These are phyloP conservation scores for Trypoxylus dichotomus DNA, from an alignment of 1,140 invertebrate genomes.

Conservation along the genomic window DNA sequence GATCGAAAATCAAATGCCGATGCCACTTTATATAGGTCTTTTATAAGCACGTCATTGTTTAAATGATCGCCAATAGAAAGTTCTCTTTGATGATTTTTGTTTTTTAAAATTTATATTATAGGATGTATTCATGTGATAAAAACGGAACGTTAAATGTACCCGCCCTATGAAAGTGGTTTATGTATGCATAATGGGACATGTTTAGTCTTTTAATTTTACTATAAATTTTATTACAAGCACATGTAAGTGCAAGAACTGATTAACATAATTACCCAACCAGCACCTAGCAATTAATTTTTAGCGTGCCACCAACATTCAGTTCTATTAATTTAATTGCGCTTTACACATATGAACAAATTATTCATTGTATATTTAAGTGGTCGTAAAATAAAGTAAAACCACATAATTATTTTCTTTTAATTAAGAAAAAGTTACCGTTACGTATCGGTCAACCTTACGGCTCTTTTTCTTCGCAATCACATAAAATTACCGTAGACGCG, in stretches of 20 bases:
- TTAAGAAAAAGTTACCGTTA: constrained; percentile 9
- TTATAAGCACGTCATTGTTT: too few relatives aligned
- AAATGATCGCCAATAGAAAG: too few relatives aligned
- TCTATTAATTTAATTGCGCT: neutral
- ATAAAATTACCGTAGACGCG: neutral
- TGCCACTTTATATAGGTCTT: too few relatives aligned
- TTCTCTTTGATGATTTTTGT: too few relatives aligned
- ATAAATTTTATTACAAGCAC: too few relatives aligned
- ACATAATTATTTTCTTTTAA: constrained; percentile 11
- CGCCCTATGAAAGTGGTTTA: too few relatives aligned
- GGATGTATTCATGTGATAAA: too few relatives aligned
- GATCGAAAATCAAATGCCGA: too few relatives aligned
- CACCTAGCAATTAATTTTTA: neutral
- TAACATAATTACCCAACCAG: neutral
- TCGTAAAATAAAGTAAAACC: neutral
- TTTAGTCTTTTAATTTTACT: too few relatives aligned
- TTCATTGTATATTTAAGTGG: neutral
- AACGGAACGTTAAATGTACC: too few relatives aligned
- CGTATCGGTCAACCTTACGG: neutral
- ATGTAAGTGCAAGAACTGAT: neutral
- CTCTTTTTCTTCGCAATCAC: neutral
- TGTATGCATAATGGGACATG: too few relatives aligned
- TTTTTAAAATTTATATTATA: too few relatives aligned
- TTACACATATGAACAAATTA: neutral
- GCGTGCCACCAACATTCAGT: neutral